Evolutionary conservation across 2,113 vertebrate genomes (phyloP), one percentile per base, ranked within the genome.

Genomic region (Neopipo cinnamomea): DNA sequence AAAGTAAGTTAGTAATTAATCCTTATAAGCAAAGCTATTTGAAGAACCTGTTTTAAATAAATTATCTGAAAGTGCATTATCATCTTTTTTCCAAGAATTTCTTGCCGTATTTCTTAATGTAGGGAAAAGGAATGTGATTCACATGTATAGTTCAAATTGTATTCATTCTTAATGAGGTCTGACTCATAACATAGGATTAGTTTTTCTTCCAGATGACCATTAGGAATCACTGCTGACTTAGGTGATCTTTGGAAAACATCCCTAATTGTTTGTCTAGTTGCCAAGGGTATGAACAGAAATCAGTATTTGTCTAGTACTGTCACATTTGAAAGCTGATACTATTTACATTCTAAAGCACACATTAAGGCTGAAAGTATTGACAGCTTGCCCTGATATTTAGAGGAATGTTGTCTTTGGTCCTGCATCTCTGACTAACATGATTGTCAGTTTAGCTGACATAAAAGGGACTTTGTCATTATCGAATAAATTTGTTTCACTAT

Each of bases 1-100:
- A 61, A 93, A 94, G 21, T 42, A 62, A 71, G 30, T 89, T 83
- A 71, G 37, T 59, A 88, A 92, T 92, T 88, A 93, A 95, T 93
- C 47, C n/a, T 87, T 74, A 79, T 28, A 94, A 84, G 53, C 61
- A 93, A 85, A 91, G 19, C 35, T 55, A 63, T 19, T 65, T 93
- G 65, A 96, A 92, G 68, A 46, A 74, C 13, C 6, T 47, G 14
- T 62, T 82, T 58, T 71, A 88, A 96, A 93, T 77, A 88, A 81
- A 76, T 83, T 89, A 71, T 77, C 39, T 79, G 56, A 59, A 91
- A 95, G 10, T 46, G 6, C 9, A 55, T 67, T 89, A 55, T 42
- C 19, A 59, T 35, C 6, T 70, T 70, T 85, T 77, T 63, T 35
- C 12, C 39, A 61, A 55, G 0, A 85, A 84, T 85, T 89, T 79